Base-by-base conservation (phyloP, 2,888 invertebrate species). In the Abrostola tripartita region DNA sequence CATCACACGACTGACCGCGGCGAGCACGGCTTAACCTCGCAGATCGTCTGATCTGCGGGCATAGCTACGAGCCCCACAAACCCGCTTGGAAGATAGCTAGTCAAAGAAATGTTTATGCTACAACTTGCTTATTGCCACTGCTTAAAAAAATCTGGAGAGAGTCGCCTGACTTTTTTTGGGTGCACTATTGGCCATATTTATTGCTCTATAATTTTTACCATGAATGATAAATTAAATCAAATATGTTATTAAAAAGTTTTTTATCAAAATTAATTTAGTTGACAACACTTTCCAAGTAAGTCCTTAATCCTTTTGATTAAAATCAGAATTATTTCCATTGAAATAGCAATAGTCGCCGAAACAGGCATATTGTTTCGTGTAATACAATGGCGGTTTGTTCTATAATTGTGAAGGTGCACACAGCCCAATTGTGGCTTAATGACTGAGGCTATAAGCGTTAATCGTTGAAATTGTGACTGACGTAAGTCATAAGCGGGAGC, bases 381-480 rank as follows among this genome's bases (percentile, higher is more conserved):
- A 77, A 81, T 76, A 87, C 87, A 87, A 87, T 86, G 81, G 79
- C 61, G 62, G 76, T 74, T 68, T 56, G 74, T 66, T 73, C 80
- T 85, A 81, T 84, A 88, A 87, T 88, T 87, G 88, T 87, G 81
- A 83, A 87, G 87, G 85, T 84, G 85, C 81, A 85, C 85, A 85
- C 75, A 71, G 81, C 81, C 90, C 90, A 89, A 91, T 90, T 91
- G 90, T 87, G 87, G 87, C 88, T 90, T 90, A 91, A 91, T 91
- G 90, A 90, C 88, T 87, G 82, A 71, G 76, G 83, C 87, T 90
- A 88, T 91, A 86, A 90, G 91, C 91, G 92, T 90, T 91, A 91
- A 91, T 91, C 90, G 91, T 84, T 85, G 82, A 81, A 81, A 82
- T 82, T 77, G 72, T 66, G 64, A 12, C 41, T 57, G 73, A 68